Evolutionary conservation across 2,113 vertebrate species (phyloP).

Genomic region (Sphyrna mokarran): DNA sequence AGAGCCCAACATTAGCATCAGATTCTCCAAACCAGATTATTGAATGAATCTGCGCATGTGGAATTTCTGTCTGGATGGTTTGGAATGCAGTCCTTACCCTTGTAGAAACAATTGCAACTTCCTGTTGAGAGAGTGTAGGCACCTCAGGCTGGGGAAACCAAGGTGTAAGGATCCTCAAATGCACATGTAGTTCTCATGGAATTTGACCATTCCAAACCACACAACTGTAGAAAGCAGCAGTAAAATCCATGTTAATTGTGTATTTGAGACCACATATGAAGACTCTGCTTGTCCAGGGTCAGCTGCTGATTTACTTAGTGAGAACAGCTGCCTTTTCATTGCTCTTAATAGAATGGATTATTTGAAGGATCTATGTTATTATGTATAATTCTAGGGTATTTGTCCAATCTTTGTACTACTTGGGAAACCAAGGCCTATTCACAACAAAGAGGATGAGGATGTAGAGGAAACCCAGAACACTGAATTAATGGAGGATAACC

Average conservation of each 20-base stretch:
- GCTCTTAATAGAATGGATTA: too few relatives aligned
- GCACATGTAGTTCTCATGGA: background rate
- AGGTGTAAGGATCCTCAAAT: background rate
- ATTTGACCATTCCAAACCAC: background rate
- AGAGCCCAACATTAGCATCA: background rate
- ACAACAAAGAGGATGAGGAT: too few relatives aligned
- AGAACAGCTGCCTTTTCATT: too few relatives aligned
- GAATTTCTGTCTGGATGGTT: background rate
- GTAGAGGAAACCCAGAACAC: too few relatives aligned
- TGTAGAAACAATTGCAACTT: background rate
- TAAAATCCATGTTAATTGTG: background rate
- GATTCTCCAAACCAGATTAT: background rate
- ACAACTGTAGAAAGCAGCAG: background rate
- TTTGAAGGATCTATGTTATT: too few relatives aligned
- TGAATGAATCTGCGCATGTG: background rate
- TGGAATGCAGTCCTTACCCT: background rate
- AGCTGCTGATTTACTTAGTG: too few relatives aligned
- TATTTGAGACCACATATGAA: background rate
- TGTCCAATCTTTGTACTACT: too few relatives aligned
- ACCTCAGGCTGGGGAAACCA: background rate
- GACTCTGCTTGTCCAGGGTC: too few relatives aligned
- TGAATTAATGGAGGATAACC: too few relatives aligned
- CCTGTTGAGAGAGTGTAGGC: background rate
- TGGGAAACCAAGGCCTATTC: too few relatives aligned
- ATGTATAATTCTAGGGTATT: too few relatives aligned